Evolutionary conservation across 2,113 vertebrate species (phyloP), one percentile per base, ranked within the genome.

Genomic region (Amphiprion ocellaris): DNA sequence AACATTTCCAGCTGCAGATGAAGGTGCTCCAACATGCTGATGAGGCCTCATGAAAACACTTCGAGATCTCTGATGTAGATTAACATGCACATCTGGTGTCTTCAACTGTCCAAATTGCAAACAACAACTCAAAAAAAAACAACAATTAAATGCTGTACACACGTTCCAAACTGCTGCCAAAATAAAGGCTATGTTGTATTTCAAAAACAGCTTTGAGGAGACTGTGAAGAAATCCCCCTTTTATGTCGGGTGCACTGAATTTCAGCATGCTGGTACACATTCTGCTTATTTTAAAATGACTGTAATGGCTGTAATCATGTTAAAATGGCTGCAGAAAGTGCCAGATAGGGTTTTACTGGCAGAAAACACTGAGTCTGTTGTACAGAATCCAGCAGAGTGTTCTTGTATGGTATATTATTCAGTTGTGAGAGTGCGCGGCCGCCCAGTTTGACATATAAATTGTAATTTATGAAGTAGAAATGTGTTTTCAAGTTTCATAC

Each of bases 1-100:
- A 65, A 89, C 62, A 6, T 70, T 28, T 78, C 64, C 56, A 12
- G 80, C 76, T 74, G 64, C 62, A 69, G 89, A 86, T 28, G 85
- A 89, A 90, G 88, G 89, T 89, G 82, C 12, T 17, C 12, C 49
- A 12, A 37, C 41, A 10, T 46, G 52, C 62, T 52, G 54, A 69
- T 24, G 47, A 54, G 23, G 60, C 39, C 16, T 28, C 28, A 0
- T 28, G 47, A 77, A 21, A 50, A 69, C 39, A 53, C 23, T 23
- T 59, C 50, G 23, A 46, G 30, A 62, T 73, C 47, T 9, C 30
- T 56, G 14, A 21, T 62, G n/a, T 70, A 47, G 26, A 56, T 63
- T 68, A 30, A 58, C 67, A 50, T 39, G 49, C 54, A 61, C 30
- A 4, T 49, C 23, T 47, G 47, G 15, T 19, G 17, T 37, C 44